Evolutionary conservation across 2,113 vertebrate genomes (phyloP).

Genomic region (Mola mola): DNA sequence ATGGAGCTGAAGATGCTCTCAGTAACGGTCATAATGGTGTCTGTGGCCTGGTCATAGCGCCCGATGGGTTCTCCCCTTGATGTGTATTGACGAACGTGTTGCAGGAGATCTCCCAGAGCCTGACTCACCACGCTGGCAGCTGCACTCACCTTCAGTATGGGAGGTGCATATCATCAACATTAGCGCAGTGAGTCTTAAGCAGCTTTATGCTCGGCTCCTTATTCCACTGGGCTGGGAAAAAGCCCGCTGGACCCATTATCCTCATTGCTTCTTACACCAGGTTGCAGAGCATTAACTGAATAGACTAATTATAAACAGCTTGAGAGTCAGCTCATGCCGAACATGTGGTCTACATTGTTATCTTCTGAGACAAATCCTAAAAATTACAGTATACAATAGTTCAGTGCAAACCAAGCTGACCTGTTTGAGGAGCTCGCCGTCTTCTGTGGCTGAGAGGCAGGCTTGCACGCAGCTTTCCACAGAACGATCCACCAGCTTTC

Average conservation of each 20-base stretch:
- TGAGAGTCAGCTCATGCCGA: not conserved
- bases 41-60: slow-evolving; percentile 97
- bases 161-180: slow-evolving; percentile 4
- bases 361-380: slow-evolving; percentile 1
- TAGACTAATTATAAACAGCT: not conserved
- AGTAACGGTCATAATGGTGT: slow-evolving; percentile 98
- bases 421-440: slow-evolving; percentile 92
- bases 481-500: slow-evolving; percentile 94
- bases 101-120: slow-evolving; percentile 92
- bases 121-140: slow-evolving; percentile 93
- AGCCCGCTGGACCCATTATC: slow-evolving; percentile 21
- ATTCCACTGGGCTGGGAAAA: not conserved
- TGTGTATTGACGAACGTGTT: slow-evolving; percentile 94
- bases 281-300: slow-evolving; percentile 3
- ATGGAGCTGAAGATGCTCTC: slow-evolving; percentile 99
- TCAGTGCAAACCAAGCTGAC: slow-evolving; percentile 69
- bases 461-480: slow-evolving; percentile 96
- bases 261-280: slow-evolving; percentile 24
- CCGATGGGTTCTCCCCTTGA: slow-evolving; percentile 95
- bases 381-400: too few species aligned
- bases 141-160: slow-evolving; percentile 75
- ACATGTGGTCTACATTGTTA: not conserved
- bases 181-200: slow-evolving; percentile 5
- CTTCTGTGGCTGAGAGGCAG: slow-evolving; percentile 92
- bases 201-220: slow-evolving; percentile 4